Percentiles rank a stretch among this genome's conserved stretches.
phyloP scores from a whole-genome alignment of 2,888 invertebrate species.

The Pseudoips prasinana region DNA sequence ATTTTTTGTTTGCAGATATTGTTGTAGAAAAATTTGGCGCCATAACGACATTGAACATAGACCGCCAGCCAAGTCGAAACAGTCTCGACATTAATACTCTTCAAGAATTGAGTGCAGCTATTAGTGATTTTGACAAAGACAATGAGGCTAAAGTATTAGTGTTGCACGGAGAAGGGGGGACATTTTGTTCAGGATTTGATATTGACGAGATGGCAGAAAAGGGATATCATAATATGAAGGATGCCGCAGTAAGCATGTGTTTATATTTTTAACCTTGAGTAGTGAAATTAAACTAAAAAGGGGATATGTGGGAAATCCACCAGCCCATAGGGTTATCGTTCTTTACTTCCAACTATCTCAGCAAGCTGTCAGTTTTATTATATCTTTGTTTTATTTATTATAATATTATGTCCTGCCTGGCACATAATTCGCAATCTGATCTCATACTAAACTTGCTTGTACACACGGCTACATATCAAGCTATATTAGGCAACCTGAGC shows the following conservation, averaged over 20 bases:
- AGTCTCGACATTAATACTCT: slow-evolving; percentile 89
- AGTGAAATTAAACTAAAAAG: too few relatives aligned
- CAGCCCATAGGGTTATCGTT: too few relatives aligned
- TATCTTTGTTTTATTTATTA: too few relatives aligned
- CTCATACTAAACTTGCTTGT: too few relatives aligned
- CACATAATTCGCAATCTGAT: too few relatives aligned
- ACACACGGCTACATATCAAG: too few relatives aligned
- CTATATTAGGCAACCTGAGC: too few relatives aligned
- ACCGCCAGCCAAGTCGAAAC: slow-evolving; percentile 91
- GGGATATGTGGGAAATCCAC: too few relatives aligned
- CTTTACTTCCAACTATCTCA: too few relatives aligned
- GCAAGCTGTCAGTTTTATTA: too few relatives aligned
- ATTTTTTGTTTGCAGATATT: slow-evolving; percentile 58
- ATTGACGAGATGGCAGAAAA: slow-evolving; percentile 86
- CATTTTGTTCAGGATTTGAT: slow-evolving; percentile 96
- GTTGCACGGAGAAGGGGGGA: slow-evolving; percentile 94
- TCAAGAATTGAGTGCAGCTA: slow-evolving; percentile 85
- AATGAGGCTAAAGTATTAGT: slow-evolving; percentile 86
- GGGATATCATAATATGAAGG: slow-evolving; percentile 59
- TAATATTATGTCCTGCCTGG: too few relatives aligned
- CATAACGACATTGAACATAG: slow-evolving; percentile 92
- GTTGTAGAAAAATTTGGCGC: slow-evolving; percentile 83
- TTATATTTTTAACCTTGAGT: too few relatives aligned
- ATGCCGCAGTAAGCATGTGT: slow-evolving; percentile 60
- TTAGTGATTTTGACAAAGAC: slow-evolving; percentile 91